Conservation (phyloP, 2,888 invertebrate genomes). For the Eumerus sabulonum region DNA sequence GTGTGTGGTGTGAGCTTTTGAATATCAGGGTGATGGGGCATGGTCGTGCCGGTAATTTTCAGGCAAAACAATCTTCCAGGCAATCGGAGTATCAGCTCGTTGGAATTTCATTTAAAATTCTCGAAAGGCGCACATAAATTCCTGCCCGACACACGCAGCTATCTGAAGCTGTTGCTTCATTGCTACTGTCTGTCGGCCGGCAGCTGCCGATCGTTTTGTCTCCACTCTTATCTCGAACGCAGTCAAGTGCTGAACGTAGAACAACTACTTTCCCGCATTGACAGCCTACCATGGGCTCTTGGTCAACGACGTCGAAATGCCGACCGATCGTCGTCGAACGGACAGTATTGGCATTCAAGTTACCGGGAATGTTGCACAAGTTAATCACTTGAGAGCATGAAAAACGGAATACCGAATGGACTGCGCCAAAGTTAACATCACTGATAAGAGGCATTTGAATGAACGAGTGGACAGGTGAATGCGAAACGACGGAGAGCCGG, state of each 20-base stretch:
- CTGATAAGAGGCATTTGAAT: constrained; percentile 49
- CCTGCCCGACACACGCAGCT: constrained; percentile 32
- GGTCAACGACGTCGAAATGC: constrained; percentile 1
- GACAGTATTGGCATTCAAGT: not conserved
- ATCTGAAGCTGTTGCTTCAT: constrained; percentile 56
- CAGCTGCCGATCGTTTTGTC: constrained; percentile 44
- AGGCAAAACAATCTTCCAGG: too few relatives aligned
- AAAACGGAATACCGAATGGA: constrained; percentile 6
- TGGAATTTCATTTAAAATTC: constrained; percentile 59
- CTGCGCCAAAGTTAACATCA: constrained; percentile 35
- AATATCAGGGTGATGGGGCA: constrained; percentile 54
- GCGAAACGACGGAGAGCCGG: constrained; percentile 15
- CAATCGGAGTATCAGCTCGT: constrained; percentile 12
- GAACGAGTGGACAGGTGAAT: constrained; percentile 56
- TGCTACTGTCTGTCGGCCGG: constrained; percentile 37
- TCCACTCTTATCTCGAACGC: constrained; percentile 52
- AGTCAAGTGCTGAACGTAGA: constrained; percentile 60
- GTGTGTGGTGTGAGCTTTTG: constrained; percentile 18
- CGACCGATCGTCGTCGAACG: constrained; percentile 5
- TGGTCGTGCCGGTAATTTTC: constrained; percentile 26
- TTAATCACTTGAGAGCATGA: constrained; percentile 51
- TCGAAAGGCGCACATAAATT: constrained; percentile 50
- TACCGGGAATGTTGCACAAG: constrained; percentile 47
- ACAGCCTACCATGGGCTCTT: constrained; percentile 45
- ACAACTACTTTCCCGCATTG: constrained; percentile 64